phyloP scores from a whole-genome alignment of 2,888 invertebrate genomes.

The Epistrophella euchroma region DNA sequence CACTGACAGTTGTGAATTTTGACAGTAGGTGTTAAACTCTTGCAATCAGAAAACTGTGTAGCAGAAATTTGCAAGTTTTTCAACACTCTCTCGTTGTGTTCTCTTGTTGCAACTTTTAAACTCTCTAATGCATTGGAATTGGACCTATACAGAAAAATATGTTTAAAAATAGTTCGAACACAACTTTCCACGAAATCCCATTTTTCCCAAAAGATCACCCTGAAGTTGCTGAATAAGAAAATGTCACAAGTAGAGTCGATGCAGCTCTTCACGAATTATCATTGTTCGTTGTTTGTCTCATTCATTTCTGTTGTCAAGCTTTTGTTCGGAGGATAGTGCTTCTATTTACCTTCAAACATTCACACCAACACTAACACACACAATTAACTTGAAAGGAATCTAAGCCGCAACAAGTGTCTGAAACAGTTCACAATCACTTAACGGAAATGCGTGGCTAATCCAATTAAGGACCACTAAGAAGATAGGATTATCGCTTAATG shows the following conservation, averaged over 20 bases:
- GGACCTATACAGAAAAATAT: too few species aligned
- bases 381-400: slow-evolving; percentile 26
- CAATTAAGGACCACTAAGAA: slow-evolving; percentile 70
- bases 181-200: not conserved
- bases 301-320: slow-evolving; percentile 44
- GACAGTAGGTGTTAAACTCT: too few species aligned
- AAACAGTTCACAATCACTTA: slow-evolving; percentile 59
- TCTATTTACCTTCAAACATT: not conserved
- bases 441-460: slow-evolving; percentile 67
- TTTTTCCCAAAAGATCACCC: not conserved
- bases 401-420: slow-evolving; percentile 62
- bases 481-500: slow-evolving; percentile 71
- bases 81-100: too few species aligned
- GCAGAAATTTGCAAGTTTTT: too few species aligned
- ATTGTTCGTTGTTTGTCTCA: slow-evolving; percentile 24
- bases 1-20: too few species aligned
- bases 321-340: slow-evolving; percentile 32
- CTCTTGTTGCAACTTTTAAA: too few species aligned
- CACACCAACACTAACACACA: not conserved
- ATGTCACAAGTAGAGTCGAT: slow-evolving; percentile 26
- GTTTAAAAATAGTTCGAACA: too few species aligned
- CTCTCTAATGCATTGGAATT: too few species aligned
- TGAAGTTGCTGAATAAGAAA: slow-evolving; percentile 38
- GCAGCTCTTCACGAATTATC: not conserved
- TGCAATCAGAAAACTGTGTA: too few species aligned